Percentiles rank a stretch among this genome's conserved stretches.
Evolutionary conservation across 2,797 vertebrate species (phyloP).

Genomic region (Sternarchorhynchus goeldii): DNA sequence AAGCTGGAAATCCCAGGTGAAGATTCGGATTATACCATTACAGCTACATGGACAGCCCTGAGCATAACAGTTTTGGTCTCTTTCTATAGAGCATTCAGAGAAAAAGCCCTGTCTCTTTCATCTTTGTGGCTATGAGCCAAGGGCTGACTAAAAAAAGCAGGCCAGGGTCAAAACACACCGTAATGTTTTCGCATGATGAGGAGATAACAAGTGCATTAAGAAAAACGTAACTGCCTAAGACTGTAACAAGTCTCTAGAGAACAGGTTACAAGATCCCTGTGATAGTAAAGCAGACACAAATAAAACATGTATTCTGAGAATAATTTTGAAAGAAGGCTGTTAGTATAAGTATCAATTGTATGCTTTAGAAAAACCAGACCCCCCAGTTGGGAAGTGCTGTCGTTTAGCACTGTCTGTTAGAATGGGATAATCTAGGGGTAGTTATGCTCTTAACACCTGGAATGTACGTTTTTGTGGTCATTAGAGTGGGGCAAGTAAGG

Average conservation of each 20-base stretch:
- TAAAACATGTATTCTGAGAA: neutral
- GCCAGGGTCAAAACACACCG: constrained; percentile 32
- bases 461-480: neutral
- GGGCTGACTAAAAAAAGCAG: constrained; percentile 1
- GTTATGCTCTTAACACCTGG: neutral
- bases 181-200: constrained; percentile 28
- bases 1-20: constrained; percentile 12
- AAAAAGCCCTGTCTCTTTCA: neutral
- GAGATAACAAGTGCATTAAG: constrained; percentile 12
- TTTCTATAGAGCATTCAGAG: constrained; percentile 8
- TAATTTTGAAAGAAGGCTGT: neutral
- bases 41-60: neutral
- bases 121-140: constrained; percentile 10
- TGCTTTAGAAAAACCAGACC: neutral
- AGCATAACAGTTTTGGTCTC: constrained; percentile 22
- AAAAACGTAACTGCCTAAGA: constrained; percentile 16
- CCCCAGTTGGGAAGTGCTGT: neutral
- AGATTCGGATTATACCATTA: constrained; percentile 26
- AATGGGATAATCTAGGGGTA: neutral
- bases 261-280: neutral
- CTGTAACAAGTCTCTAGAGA: too few relatives aligned
- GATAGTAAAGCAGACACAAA: constrained; percentile 6
- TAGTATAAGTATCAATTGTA: neutral
- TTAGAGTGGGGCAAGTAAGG: neutral
- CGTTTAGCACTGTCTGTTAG: neutral